Evolutionary conservation across 2,888 invertebrate genomes (phyloP), one percentile per base, ranked within the genome.

Genomic region (Caenorhabditis macrosperma): DNA sequence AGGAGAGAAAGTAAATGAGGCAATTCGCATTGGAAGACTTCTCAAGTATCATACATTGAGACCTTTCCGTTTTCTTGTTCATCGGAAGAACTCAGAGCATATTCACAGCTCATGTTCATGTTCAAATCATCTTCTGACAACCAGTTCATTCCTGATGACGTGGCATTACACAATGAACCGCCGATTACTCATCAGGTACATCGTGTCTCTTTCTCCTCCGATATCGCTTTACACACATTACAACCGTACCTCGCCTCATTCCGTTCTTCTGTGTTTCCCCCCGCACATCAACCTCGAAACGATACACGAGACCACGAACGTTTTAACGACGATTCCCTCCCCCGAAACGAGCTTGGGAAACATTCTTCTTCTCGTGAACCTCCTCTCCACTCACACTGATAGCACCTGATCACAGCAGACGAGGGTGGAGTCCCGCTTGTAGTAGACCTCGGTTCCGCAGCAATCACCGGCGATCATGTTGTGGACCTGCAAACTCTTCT

Each of bases 401-500:
- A 89, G 66, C 7, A 83, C 82, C 7, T 83, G 82, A 66, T 88
- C 82, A 77, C 89, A 89, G 71, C 89, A 89, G 26, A 88, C 74
- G 10, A 82, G 57, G 26, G 83, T 82, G 6, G 71, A 52, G 38
- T 85, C 88, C 20, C 80, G 52, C 55, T 85, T 61, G 44, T 82
- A 80, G 74, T 85, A 89, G 35, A 88, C 89, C n/a, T 85, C 82
- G 15, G 75, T 60, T 15, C 89, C 89, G 77, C 89, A 89, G 63
- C 89, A 89, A 71, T 88, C 85, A 26, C 89, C 89, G 30, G 82
- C 84, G 9, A 88, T 85, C 33, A 89, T 82, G 74, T 89, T 89
- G 81, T 89, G 89, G 22, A 89, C 86, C 87, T 88, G 67, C n/a
- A 69, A 60, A 12, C 33, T 17, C 38, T 9, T 30, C 61, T 54